phyloP scores from a whole-genome alignment of 2,888 invertebrate genomes.

The Dexiosoma caninum region DNA sequence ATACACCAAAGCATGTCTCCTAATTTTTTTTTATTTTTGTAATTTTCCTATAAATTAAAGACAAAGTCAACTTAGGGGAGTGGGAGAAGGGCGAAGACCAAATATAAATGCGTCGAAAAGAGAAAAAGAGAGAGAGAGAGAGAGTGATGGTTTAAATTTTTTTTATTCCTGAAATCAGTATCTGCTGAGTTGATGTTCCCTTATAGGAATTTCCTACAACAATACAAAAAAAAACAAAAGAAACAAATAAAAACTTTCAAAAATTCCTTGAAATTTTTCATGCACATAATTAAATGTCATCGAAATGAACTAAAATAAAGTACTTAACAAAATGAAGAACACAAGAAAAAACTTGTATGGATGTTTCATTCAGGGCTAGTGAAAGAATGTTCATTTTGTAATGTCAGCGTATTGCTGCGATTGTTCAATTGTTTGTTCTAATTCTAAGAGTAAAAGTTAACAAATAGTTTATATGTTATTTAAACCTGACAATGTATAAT shows the following conservation, averaged over 20 bases:
- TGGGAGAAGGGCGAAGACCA: no score
- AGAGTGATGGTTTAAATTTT: no score
- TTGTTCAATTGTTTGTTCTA: neutral
- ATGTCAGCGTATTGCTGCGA: neutral
- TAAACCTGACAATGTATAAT: no score
- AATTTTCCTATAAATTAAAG: constrained; percentile 37
- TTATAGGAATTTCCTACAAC: constrained; percentile 8
- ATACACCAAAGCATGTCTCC: neutral
- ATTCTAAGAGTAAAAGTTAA: no score
- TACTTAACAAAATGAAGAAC: constrained; percentile 17
- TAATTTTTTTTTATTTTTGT: constrained; percentile 15
- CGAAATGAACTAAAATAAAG: constrained; percentile 33
- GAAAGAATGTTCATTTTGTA: neutral
- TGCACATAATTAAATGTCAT: constrained; percentile 61
- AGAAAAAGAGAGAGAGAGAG: no score
- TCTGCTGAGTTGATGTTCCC: constrained; percentile 24
- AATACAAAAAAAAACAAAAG: neutral
- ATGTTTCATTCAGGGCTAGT: constrained; percentile 44
- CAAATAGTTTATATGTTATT: no score
- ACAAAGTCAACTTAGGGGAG: constrained; percentile 6
- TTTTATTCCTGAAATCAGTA: neutral
- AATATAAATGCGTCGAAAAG: no score
- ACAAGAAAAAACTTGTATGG: constrained; percentile 33
- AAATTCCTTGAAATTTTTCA: constrained; percentile 48
- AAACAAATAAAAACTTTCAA: constrained; percentile 26